Conservation (phyloP, 2,888 invertebrate genomes). For the Andrena minutula region DNA sequence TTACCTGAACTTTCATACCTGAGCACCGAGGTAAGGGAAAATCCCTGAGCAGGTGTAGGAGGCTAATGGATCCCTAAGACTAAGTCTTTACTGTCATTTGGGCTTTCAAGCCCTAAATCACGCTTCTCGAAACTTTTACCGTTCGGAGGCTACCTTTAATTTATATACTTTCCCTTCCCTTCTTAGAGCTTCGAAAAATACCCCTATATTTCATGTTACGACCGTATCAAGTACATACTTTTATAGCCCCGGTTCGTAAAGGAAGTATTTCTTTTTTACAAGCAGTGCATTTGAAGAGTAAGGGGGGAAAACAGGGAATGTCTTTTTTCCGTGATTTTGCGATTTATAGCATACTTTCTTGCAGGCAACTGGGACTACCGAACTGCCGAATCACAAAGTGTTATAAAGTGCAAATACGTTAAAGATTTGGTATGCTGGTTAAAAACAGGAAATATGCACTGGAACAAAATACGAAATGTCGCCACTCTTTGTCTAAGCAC, state of each 20-base stretch:
- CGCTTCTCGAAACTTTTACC: not conserved
- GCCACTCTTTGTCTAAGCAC: no score
- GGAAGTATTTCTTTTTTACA: not conserved
- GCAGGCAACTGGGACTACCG: no score
- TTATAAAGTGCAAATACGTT: no score
- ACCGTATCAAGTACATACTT: not conserved
- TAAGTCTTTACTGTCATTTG: not conserved
- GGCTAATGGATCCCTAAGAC: not conserved
- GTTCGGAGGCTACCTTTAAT: not conserved
- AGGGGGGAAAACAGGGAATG: no score
- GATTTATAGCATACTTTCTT: no score
- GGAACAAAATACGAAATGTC: no score
- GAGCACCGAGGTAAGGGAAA: not conserved
- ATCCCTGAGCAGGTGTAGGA: not conserved
- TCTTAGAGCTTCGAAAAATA: not conserved
- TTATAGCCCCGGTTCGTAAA: not conserved
- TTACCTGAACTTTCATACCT: constrained; percentile 38
- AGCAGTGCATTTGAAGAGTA: not conserved
- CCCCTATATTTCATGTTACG: not conserved
- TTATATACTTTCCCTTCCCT: not conserved
- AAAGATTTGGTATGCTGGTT: no score
- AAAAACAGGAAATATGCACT: no score
- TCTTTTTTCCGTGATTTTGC: no score
- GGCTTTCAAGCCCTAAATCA: constrained; percentile 20
- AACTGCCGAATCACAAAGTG: no score